Evolutionary conservation across 2,113 vertebrate genomes (phyloP).

Genomic region (Onychostruthus taczanowskii): DNA sequence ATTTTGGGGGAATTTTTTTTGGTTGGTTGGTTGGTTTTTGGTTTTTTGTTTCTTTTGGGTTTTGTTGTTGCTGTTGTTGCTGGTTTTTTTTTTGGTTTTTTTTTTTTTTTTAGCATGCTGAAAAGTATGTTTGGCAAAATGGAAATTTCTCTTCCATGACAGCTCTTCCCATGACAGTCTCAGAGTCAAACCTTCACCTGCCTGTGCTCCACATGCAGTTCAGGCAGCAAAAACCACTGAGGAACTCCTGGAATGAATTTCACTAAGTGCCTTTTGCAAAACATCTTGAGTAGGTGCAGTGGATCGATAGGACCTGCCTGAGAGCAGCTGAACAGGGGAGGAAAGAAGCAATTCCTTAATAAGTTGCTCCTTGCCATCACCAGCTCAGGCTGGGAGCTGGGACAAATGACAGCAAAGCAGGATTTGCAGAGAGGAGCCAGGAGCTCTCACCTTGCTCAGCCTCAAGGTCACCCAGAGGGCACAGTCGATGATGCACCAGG

Average conservation of each 20-base stretch:
- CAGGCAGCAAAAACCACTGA: not conserved
- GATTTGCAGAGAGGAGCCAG: not conserved
- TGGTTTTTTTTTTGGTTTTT: not conserved
- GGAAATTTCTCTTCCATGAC: not conserved
- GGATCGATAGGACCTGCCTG: not conserved
- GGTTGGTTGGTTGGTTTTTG: no score
- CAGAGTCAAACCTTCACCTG: not conserved
- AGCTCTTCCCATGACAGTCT: not conserved
- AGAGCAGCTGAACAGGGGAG: not conserved
- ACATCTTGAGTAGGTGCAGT: not conserved
- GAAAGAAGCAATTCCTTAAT: conserved; percentile 10
- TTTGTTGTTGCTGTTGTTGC: no score
- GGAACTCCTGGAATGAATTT: not conserved
- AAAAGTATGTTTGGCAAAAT: not conserved
- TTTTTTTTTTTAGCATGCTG: not conserved
- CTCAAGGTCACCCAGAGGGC: not conserved
- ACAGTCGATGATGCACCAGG: not conserved
- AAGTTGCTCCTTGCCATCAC: not conserved
- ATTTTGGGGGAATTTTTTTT: not conserved
- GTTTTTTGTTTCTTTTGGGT: no score
- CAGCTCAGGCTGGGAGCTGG: not conserved
- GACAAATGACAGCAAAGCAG: not conserved
- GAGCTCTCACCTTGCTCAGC: not conserved
- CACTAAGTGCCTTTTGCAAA: not conserved
- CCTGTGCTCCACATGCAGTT: not conserved